phyloP scores from a whole-genome alignment of 2,888 invertebrate genomes.

The Beris morrisii region DNA sequence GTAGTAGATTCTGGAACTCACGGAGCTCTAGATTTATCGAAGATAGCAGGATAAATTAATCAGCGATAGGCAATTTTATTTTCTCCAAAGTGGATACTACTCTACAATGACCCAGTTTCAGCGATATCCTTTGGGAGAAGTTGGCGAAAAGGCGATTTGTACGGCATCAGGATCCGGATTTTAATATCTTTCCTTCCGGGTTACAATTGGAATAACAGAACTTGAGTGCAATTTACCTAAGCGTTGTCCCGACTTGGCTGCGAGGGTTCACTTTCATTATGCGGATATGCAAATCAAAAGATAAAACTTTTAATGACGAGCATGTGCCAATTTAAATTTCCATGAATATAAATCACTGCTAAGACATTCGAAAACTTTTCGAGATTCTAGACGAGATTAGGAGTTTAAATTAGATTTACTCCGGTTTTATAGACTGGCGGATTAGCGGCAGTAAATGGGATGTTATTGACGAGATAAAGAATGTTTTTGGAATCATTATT shows the following conservation, averaged over 20 bases:
- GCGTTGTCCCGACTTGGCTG: neutral
- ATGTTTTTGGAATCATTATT: slow-evolving; percentile 19
- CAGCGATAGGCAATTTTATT: too few relatives aligned
- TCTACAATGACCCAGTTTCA: too few relatives aligned
- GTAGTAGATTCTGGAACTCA: too few relatives aligned
- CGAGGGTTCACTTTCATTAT: slow-evolving; percentile 24
- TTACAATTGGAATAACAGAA: too few relatives aligned
- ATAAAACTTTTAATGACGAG: slow-evolving; percentile 41
- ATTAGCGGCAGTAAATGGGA: slow-evolving; percentile 23
- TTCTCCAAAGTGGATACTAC: too few relatives aligned
- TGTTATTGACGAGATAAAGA: slow-evolving; percentile 27
- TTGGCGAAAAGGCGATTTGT: too few relatives aligned
- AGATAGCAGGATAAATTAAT: too few relatives aligned
- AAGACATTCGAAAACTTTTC: slow-evolving; percentile 30
- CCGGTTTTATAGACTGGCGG: slow-evolving; percentile 27
- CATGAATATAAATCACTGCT: slow-evolving; percentile 39
- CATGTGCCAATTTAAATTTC: slow-evolving; percentile 41
- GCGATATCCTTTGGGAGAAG: too few relatives aligned
- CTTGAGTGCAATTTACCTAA: too few relatives aligned
- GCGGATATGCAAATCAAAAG: slow-evolving; percentile 39
- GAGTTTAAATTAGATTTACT: slow-evolving; percentile 35
- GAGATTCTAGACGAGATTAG: slow-evolving; percentile 29
- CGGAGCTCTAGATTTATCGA: too few relatives aligned
- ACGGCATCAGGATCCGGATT: too few relatives aligned
- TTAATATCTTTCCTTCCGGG: too few relatives aligned